Percentiles rank a stretch among this genome's conserved stretches.
phyloP scores from a whole-genome alignment of 2,888 invertebrate genomes.

The Lamproptera curius region DNA sequence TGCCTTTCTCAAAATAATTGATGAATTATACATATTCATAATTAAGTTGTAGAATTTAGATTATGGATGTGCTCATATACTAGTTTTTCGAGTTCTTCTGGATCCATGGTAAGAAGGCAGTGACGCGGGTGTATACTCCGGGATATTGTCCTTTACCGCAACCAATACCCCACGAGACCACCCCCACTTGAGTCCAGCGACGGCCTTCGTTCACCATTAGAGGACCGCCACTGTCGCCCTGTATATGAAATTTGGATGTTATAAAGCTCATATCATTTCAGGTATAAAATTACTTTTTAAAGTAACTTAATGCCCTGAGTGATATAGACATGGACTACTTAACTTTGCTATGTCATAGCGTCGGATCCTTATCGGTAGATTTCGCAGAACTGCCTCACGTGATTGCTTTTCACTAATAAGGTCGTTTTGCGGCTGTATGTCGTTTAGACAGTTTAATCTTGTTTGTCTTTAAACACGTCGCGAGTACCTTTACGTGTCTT shows the following conservation, averaged over 20 bases:
- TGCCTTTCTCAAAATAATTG: constrained; percentile 74
- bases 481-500: too few species aligned
- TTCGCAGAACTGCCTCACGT: too few species aligned
- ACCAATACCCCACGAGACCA: constrained; percentile 95
- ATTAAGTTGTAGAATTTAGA: not conserved
- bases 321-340: too few species aligned
- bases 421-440: too few species aligned
- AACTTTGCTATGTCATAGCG: too few species aligned
- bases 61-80: not conserved
- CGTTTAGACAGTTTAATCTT: too few species aligned
- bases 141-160: constrained; percentile 95
- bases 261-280: too few species aligned
- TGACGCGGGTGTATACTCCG: constrained; percentile 92
- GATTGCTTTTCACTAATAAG: too few species aligned
- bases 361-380: too few species aligned
- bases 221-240: constrained; percentile 95
- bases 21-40: constrained; percentile 19
- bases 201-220: constrained; percentile 87
- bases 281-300: too few species aligned
- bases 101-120: constrained; percentile 91
- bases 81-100: constrained; percentile 84
- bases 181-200: constrained; percentile 90
- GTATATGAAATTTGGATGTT: constrained; percentile 21
- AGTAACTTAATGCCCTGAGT: too few species aligned
- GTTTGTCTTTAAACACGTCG: too few species aligned